Percentiles rank a stretch among this genome's conserved stretches.
phyloP scores from a whole-genome alignment of 2,888 invertebrate species.

The Phorcus lineatus region DNA sequence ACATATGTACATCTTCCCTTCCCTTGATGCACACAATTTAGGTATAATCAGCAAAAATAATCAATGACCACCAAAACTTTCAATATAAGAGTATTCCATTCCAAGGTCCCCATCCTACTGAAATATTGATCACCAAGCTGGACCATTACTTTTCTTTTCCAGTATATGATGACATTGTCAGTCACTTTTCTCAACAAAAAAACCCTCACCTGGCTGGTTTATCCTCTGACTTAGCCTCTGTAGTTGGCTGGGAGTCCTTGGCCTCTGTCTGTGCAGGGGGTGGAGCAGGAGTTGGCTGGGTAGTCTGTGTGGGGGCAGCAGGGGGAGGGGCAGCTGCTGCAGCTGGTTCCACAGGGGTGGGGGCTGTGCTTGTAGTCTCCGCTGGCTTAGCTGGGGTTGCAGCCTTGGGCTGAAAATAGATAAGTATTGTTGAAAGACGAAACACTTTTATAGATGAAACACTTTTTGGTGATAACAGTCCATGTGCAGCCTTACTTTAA shows the following conservation, averaged over 20 bases:
- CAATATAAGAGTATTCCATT: no score
- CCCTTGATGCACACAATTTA: no score
- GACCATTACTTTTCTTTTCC: no score
- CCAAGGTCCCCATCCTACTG: no score
- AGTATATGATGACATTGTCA: no score
- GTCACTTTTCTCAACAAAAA: no score
- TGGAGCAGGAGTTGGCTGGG: slow-evolving; percentile 36
- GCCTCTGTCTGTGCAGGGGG: slow-evolving; percentile 52
- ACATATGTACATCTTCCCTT: no score
- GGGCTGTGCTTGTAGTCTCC: slow-evolving; percentile 34
- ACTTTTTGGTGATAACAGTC: background rate
- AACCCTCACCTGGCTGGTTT: slow-evolving; percentile 17
- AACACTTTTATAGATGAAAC: background rate
- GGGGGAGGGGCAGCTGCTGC: slow-evolving; percentile 56
- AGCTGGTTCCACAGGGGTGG: slow-evolving; percentile 41
- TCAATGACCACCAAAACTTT: no score
- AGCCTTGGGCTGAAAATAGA: slow-evolving; percentile 60
- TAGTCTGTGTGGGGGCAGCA: slow-evolving; percentile 57
- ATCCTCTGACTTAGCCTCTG: slow-evolving; percentile 18
- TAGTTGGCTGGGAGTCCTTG: slow-evolving; percentile 33
- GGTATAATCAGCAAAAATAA: no score
- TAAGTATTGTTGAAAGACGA: background rate
- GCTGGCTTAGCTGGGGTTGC: slow-evolving; percentile 51
- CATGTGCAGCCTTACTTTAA: no score
- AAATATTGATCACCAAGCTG: no score